Evolutionary conservation across 1,140 invertebrate species (phyloP), one percentile per base, ranked within the genome.

Genomic region (Anastrepha ludens): DNA sequence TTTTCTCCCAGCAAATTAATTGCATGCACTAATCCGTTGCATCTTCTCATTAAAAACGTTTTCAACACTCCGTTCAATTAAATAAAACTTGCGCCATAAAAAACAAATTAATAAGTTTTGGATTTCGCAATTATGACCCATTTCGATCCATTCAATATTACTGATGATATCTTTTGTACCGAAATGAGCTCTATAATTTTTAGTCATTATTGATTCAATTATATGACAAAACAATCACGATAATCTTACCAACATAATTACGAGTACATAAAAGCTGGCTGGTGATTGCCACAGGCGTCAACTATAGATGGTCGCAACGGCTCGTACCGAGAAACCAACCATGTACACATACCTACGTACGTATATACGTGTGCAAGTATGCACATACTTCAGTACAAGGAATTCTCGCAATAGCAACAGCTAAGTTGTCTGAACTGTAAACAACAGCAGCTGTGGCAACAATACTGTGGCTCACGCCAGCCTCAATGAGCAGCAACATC

Each of bases 181-280:
- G 13, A 74, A 74, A 74, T 47, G 15, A 74, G 41, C 9, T 74
- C 4, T 17, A 41, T 44, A 74, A 74, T 74, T 74, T 74, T 74
- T 74, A 44, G 39, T 74, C 3, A 74, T 44, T 74, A 74, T 44
- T 44, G 67, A 74, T 44, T 44, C 13, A 74, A 74, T 74, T 74
- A 74, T 47, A 47, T 44, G 64, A 41, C 64, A 67, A 67, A 67
- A 41, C 64, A 67, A 67, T 67, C 29, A 13, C 64, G 64, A 67
- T 67, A 67, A 67, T 8, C 64, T 29, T 13, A 9, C 29, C 64
- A 67, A 67, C 64, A 67, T 67, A 67, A 67, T 67, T 67, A 67
- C 44, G 39, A 74, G 3, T 74, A 74, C 41, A 74, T 74, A 44
- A 74, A 44, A 74, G 67, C 67, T 8, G 44, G 67, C 67, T 8